phyloP scores from a whole-genome alignment of 2,113 vertebrate species.

The Motacilla alba region DNA sequence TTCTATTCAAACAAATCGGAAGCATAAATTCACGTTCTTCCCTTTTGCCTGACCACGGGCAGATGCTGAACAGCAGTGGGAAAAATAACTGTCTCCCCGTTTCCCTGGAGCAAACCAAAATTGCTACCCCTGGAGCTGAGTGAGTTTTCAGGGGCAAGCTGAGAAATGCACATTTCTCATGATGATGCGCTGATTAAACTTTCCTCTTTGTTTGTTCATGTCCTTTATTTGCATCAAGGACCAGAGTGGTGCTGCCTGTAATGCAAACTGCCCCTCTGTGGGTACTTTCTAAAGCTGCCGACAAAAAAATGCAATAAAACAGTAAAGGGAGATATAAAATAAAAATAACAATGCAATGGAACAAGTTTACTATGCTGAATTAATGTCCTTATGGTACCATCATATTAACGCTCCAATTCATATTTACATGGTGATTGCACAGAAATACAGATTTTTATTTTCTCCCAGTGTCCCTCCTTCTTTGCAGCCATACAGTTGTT shows the following conservation, averaged over 20 bases:
- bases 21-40: not conserved
- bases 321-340: not conserved
- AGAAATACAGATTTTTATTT: not conserved
- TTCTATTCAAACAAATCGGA: not conserved
- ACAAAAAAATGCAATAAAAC: not conserved
- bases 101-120: conserved; percentile 3
- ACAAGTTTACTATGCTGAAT: not conserved
- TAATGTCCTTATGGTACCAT: conserved; percentile 3
- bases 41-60: not conserved
- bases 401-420: not conserved
- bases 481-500: not conserved
- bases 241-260: not conserved
- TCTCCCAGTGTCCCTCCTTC: not conserved
- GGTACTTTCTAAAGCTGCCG: not conserved
- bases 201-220: not conserved
- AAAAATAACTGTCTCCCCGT: not conserved
- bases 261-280: not conserved
- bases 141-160: not conserved
- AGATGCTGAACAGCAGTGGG: not conserved
- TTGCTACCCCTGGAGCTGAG: not conserved
- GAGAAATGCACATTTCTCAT: not conserved
- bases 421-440: not conserved
- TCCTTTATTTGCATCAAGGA: not conserved
- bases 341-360: not conserved
- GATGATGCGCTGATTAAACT: not conserved